Base-by-base conservation (phyloP, 2,797 vertebrate species). In the Sparus aurata region DNA sequence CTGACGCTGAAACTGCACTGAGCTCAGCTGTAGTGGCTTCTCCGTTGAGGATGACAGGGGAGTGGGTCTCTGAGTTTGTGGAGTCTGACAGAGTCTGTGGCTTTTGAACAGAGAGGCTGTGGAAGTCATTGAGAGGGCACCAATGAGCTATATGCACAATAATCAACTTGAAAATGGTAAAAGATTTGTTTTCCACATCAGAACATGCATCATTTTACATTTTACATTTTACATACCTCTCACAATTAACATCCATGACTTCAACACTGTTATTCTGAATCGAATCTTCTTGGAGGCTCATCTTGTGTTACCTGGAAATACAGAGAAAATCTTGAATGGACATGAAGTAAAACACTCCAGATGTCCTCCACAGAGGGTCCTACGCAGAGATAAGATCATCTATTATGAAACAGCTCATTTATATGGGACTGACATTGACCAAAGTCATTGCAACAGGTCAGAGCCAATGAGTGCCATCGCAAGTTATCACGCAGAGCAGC, bases 201-300 rank as follows among this genome's bases (percentile, higher is more conserved):
- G 7, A 20, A 50, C 47, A 25, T 58, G 13, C 45, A n/a, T 25
- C 4, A 12, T n/a, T 73, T 66, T 45, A 87, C 91, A 12, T n/a
- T 73, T 66, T 45, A 87, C 91, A 22, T 3, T 4, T 27, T 27
- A 27, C 27, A 27, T 86, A 95, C 95, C 94, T 91, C 38, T 89
- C 77, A 13, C 43, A 16, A n/a, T 57, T 50, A 54, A 34, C 77
- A 54, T 87, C 85, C 85, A 85, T 64, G 57, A 69, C 54, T 23
- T 85, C 72, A 7, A 57, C 49, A 2, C 69, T 83, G 11, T 83
- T 82, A 54, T 53, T 80, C 65, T 72, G 45, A 12, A 63, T 38
- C 2, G 38, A 65, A 59, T 79, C n/a, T 34, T 85, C 82, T 61
- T 80, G 59, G 1, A 85, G 46, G 62, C 88, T 94, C 92, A 94